Evolutionary conservation across 2,113 vertebrate genomes (phyloP).

Genomic region (Anoura caudifer): DNA sequence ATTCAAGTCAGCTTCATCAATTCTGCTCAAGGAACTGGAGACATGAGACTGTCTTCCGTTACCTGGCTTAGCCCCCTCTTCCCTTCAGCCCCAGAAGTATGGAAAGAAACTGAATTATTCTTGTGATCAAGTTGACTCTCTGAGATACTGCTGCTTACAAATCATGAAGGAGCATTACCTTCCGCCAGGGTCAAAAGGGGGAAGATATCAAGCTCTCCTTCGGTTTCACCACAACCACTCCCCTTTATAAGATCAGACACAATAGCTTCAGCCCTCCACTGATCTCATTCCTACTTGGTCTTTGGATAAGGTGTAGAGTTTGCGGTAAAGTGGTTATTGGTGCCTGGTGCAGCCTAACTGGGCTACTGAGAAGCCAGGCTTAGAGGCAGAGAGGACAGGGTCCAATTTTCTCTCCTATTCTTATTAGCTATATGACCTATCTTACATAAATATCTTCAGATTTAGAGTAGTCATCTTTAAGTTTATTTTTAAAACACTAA

Average conservation of each 20-base stretch:
- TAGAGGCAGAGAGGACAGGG: neutral
- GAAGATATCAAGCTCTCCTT: neutral
- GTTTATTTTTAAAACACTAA: neutral
- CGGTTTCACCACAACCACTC: accelerated
- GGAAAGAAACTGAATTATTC: neutral
- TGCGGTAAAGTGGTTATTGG: neutral
- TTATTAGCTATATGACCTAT: neutral
- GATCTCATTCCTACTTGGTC: neutral
- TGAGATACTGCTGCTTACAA: neutral
- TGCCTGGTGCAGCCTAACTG: too few species aligned
- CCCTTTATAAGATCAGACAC: neutral
- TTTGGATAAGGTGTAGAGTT: neutral
- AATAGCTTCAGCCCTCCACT: neutral
- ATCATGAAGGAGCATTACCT: neutral
- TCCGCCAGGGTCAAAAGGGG: neutral
- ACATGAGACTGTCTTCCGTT: neutral
- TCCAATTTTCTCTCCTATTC: neutral
- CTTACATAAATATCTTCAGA: neutral
- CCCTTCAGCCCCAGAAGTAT: too few species aligned
- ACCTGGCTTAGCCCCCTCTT: neutral
- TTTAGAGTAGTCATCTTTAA: neutral
- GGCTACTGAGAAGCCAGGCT: neutral
- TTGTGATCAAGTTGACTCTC: neutral
- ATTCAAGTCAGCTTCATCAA: neutral
- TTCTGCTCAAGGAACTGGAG: neutral